Base-by-base conservation (phyloP, 2,888 invertebrate species). In the Allolobophora icterica region DNA sequence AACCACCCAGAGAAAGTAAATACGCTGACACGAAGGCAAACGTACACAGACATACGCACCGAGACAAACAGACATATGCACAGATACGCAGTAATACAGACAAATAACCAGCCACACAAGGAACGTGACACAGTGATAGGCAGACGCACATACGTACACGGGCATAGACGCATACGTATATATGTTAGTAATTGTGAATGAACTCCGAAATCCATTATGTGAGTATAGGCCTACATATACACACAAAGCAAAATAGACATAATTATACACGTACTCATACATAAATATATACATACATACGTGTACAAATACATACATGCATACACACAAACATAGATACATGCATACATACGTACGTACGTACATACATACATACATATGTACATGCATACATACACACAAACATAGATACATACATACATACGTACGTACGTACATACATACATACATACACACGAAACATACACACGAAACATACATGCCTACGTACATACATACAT, bases 241-340 rank as follows among this genome's bases (percentile, higher is more conserved):
- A 52, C 52, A 52, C 52, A 52, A 30, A 8, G 3, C 4, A 6
- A 71, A n/a, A 71, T 19, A 45, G n/a, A 71, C n/a, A 52, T 24
- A 52, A n/a, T n/a, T 24, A 52, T 52, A 52, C 52, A 71, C 1
- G 17, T 11, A n/a, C 8, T 1, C 71, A 71, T 71, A 71, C 71
- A 71, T 71, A 71, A 30, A 71, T n/a, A 71, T n/a, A 71, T 71
- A 71, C 71, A 71, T n/a, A 71, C 71, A 71, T 71, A 71, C n/a
- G 17, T 71, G 11, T n/a, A n/a, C 17, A n/a, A 30, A 71, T 71
- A 71, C 71, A n/a, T 71, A 71, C 71, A 71, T 71, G 11, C 24
- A 45, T 15, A 45, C 45, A 45, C 19, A 45, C 13, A 45, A 11
- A 45, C 45, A 45, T 45, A 13, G 8, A 45, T 45, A 13, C 45